Conservation (phyloP, 2,113 vertebrate species). For the Nothobranchius furzeri region DNA sequence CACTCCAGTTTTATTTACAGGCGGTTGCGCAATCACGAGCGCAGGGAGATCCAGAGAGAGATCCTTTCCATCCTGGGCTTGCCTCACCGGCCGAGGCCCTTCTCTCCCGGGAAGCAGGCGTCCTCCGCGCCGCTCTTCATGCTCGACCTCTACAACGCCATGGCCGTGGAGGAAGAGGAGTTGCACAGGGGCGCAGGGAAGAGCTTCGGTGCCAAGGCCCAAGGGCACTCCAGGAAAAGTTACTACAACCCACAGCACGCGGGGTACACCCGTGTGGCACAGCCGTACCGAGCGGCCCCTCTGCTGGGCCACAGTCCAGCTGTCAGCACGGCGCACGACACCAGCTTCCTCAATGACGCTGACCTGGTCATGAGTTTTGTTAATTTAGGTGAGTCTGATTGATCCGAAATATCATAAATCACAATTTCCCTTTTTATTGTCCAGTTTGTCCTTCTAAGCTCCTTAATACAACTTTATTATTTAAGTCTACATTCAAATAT, state of each 20-base stretch:
- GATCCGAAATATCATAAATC: no score
- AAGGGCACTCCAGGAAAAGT: conserved; percentile 82
- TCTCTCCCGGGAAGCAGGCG: conserved; percentile 94
- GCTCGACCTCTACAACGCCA: conserved; percentile 98
- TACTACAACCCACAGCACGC: conserved; percentile 83
- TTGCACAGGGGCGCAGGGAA: conserved; percentile 79
- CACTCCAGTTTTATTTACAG: conserved; percentile 99
- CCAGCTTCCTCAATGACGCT: conserved; percentile 97
- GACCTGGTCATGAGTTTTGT: conserved; percentile 99
- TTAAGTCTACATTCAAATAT: no score
- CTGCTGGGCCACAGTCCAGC: conserved; percentile 79
- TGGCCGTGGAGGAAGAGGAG: conserved; percentile 87
- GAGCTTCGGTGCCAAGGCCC: conserved; percentile 80
- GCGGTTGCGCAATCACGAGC: conserved; percentile 95
- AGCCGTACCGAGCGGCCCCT: conserved; percentile 77
- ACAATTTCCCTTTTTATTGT: no score
- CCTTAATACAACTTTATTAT: no score
- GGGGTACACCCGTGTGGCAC: conserved; percentile 86
- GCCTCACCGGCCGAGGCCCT: conserved; percentile 96
- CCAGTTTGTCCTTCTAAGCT: no score
- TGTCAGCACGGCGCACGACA: conserved; percentile 89
- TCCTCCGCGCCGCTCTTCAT: conserved; percentile 98
- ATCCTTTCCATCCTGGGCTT: conserved; percentile 98
- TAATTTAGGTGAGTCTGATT: conserved; percentile 89
- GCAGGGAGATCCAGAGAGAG: conserved; percentile 97